phyloP scores from a whole-genome alignment of 2,888 invertebrate genomes.

The Macaria notata region DNA sequence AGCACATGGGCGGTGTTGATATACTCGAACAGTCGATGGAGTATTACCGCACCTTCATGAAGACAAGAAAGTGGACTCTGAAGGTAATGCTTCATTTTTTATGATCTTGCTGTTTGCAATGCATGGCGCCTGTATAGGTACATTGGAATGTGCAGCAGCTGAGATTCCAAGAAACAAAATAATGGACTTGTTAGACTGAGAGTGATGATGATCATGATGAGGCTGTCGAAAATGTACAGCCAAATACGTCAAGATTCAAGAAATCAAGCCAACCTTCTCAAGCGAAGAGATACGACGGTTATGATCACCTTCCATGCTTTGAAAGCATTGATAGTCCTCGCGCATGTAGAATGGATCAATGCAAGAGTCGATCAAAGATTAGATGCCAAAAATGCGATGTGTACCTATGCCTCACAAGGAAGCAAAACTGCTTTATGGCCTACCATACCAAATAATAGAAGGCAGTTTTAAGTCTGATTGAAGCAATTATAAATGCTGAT shows the following conservation, averaged over 20 bases:
- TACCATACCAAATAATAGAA: constrained; percentile 3
- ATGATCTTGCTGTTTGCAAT: too few relatives aligned
- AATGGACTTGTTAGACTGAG: constrained; percentile 12
- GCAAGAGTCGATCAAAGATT: too few relatives aligned
- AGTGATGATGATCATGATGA: constrained; percentile 5
- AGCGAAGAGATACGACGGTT: constrained; percentile 38
- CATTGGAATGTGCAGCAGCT: too few relatives aligned
- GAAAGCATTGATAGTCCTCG: constrained; percentile 36
- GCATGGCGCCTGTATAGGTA: too few relatives aligned
- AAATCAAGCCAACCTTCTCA: constrained; percentile 28
- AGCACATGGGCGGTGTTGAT: constrained; percentile 31
- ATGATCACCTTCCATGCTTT: constrained; percentile 34
- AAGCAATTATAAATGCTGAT: too few relatives aligned
- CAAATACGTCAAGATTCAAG: constrained; percentile 2
- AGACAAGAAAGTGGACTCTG: constrained; percentile 44
- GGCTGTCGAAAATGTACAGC: background rate
- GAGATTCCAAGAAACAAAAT: constrained; percentile 11
- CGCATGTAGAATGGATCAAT: constrained; percentile 33
- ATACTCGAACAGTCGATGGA: constrained; percentile 32
- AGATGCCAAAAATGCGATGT: too few relatives aligned
- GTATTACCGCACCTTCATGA: constrained; percentile 35
- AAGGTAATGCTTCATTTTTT: too few relatives aligned
- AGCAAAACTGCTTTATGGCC: constrained; percentile 6
- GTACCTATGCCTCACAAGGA: too few relatives aligned
- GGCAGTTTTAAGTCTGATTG: background rate